A percentile compares a stretch with the other conserved stretches of the same genome.
These are phyloP conservation scores for Labrus mixtus DNA, from an alignment of 2,113 vertebrate genomes.

Conservation along the genomic window DNA sequence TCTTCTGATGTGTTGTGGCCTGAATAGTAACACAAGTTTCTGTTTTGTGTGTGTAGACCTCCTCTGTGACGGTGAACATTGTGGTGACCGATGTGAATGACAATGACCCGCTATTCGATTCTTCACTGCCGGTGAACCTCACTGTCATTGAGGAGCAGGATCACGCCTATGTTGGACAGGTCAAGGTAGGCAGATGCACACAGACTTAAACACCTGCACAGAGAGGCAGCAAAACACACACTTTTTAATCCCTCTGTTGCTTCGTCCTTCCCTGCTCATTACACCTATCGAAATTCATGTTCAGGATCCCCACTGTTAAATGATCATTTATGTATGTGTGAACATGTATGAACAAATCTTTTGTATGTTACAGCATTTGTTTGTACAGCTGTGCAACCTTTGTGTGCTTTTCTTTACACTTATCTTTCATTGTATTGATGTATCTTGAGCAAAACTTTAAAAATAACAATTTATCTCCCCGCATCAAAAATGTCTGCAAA, in stretches of 20 bases:
- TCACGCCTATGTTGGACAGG: conserved; percentile 93
- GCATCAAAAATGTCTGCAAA: not conserved
- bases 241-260: too few relatives aligned
- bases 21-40: not conserved
- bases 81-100: conserved; percentile 97
- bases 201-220: not conserved
- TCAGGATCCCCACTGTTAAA: too few relatives aligned
- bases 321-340: too few relatives aligned
- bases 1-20: not conserved
- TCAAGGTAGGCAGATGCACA: conserved; percentile 87
- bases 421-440: conserved; percentile 20
- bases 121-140: conserved; percentile 90
- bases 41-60: conserved; percentile 85
- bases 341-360: not conserved
- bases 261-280: too few relatives aligned
- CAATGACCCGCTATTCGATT: conserved; percentile 92
- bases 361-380: not conserved
- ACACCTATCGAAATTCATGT: too few relatives aligned
- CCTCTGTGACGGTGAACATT: conserved; percentile 90
- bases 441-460: conserved; percentile 17
- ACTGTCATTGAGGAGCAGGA: conserved; percentile 92
- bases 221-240: not conserved
- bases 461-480: not conserved
- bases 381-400: not conserved
- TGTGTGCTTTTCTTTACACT: not conserved